Percentiles rank a stretch among this genome's conserved stretches.
These are phyloP conservation scores for Tychaedon coryphoeus DNA, from an alignment of 2,113 vertebrate genomes.

Conservation along the genomic window DNA sequence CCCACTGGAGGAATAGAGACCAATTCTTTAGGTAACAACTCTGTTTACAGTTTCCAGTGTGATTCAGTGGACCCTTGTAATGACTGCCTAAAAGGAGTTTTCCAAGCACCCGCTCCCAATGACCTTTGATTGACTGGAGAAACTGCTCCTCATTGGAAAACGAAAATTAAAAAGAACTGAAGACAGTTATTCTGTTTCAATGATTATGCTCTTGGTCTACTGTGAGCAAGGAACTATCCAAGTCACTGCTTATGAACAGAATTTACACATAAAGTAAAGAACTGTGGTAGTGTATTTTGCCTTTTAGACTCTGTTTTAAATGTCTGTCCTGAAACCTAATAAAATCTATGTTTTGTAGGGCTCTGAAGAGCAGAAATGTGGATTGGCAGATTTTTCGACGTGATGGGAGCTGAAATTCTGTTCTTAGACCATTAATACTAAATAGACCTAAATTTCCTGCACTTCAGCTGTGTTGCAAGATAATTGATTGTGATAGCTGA, in stretches of 20 bases:
- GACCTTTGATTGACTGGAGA: background rate
- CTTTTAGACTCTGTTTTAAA: background rate
- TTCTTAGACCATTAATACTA: background rate
- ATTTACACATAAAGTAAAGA: background rate
- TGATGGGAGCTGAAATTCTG: background rate
- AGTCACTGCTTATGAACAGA: background rate
- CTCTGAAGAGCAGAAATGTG: background rate
- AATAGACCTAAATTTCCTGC: background rate
- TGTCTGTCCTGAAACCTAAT: background rate
- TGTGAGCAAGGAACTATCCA: background rate
- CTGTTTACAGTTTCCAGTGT: background rate
- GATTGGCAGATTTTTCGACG: background rate
- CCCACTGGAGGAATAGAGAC: background rate
- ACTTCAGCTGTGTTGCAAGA: background rate
- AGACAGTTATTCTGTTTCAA: background rate
- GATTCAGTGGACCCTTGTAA: background rate
- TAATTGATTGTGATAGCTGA: background rate
- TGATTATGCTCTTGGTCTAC: background rate
- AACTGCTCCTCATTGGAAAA: background rate
- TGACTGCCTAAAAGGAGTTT: background rate
- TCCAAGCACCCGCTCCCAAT: background rate
- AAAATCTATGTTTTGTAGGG: background rate
- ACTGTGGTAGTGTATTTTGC: background rate
- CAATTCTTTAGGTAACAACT: background rate
- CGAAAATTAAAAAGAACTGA: background rate